Evolutionary conservation across 2,797 vertebrate species (phyloP), one percentile per base, ranked within the genome.

Genomic region (Thalassophryne amazonica): DNA sequence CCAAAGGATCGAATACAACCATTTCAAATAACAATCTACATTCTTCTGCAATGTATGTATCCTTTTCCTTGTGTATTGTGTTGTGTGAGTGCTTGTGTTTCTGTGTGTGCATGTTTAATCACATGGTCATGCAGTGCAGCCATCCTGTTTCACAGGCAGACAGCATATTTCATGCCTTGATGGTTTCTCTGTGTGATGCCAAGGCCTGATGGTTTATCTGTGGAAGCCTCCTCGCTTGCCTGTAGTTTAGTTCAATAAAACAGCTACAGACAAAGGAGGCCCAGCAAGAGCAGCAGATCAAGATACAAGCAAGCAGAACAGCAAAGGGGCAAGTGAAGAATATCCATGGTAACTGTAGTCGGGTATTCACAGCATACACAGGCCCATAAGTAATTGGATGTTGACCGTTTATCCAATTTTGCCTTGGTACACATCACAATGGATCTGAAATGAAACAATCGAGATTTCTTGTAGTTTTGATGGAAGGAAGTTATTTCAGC

Each of bases 81-180:
- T 52, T 14, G 6, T 12, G 2, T 10, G 19, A 23, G 42, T 31
- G 6, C 32, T 23, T 14, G 25, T 2, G 11, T 30, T 29, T 30
- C 29, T 30, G 13, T 30, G 13, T 30, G 13, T 30, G 13, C 14
- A 29, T 30, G 29, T 25, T 14, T 24, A 25, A 27, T 68, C 20
- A 31, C 25, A n/a, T 68, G 27, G 45, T 30, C 47, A 39, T 51
- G 56, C 59, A 34, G 58, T 8, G 1, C 52, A 18, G 29, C 42
- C 64, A 59, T 50, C 54, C 59, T 36, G 55, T 75, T 57, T 64
- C 73, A 21, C 62, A 68, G 57, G 59, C 55, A 67, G 64, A 74
- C 73, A 66, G n/a, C 70, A 69, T 69, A 73, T 82, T 81, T 79
- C 69, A 81, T 64, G 69, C 73, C 60, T 66, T 76, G 73, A 78